These are phyloP conservation scores for Sipha flava DNA, from an alignment of 1,140 invertebrate genomes.

Conservation along the genomic window DNA sequence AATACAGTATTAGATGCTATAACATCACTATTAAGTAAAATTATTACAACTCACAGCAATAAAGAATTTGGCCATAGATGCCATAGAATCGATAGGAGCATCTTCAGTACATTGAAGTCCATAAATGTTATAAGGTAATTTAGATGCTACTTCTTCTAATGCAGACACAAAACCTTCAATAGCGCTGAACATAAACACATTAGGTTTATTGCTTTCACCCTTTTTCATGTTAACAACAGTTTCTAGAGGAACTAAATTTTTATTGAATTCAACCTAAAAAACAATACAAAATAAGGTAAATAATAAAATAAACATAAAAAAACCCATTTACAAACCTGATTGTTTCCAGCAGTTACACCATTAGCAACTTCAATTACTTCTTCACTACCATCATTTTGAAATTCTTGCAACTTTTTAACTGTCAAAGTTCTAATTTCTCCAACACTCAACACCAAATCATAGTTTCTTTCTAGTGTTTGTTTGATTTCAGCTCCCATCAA, in stretches of 20 bases:
- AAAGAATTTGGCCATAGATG: constrained; percentile 69
- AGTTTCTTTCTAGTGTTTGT: constrained; percentile 86
- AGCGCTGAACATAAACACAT: constrained; percentile 75
- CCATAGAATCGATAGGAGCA: constrained; percentile 64
- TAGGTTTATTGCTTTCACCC: constrained; percentile 39
- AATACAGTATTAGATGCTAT: not conserved
- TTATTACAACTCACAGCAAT: constrained; percentile 48
- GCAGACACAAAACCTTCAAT: constrained; percentile 78
- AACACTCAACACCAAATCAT: constrained; percentile 77
- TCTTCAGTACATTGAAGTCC: constrained; percentile 78
- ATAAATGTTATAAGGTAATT: constrained; percentile 68
- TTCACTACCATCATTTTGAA: constrained; percentile 49
- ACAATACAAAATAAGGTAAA: not conserved
- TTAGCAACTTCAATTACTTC: constrained; percentile 37
- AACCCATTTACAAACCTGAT: not conserved
- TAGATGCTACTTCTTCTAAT: constrained; percentile 58
- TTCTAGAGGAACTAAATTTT: constrained; percentile 23
- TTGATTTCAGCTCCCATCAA: constrained; percentile 98
- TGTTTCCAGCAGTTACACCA: constrained; percentile 32
- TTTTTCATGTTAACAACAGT: constrained; percentile 14
- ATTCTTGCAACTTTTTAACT: constrained; percentile 60
- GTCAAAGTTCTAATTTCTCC: constrained; percentile 79
- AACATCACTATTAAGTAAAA: fast-evolving
- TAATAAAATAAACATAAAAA: not conserved
- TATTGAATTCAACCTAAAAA: constrained; percentile 1